Conservation (phyloP, 2,113 vertebrate genomes). For the Seriola aureovittata region DNA sequence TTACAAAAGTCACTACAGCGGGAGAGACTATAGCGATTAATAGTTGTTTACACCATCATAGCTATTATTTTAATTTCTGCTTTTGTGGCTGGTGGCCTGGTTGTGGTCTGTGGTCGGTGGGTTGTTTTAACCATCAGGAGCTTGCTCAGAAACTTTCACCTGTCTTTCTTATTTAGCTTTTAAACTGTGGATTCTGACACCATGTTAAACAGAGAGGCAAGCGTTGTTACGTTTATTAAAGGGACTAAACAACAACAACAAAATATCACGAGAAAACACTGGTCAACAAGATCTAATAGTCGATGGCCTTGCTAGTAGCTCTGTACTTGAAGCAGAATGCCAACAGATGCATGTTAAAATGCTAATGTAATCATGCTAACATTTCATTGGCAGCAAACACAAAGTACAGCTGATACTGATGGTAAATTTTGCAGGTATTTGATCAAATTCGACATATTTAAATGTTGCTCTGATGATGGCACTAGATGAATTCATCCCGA, state of each 20-base stretch:
- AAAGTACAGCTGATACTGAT: not conserved
- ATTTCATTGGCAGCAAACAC: not conserved
- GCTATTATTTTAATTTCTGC: too few species aligned
- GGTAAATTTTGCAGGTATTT: not conserved
- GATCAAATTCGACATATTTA: not conserved
- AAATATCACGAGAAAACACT: not conserved
- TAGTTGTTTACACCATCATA: not conserved
- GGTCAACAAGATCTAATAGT: not conserved
- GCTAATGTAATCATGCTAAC: not conserved
- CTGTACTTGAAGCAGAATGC: not conserved
- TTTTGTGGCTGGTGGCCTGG: not conserved
- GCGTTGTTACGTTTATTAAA: not conserved
- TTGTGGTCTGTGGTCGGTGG: too few species aligned
- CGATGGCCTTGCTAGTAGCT: not conserved
- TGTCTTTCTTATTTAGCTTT: too few species aligned
- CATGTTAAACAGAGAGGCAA: not conserved
- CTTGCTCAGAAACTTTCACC: too few species aligned
- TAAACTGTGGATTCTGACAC: too few species aligned
- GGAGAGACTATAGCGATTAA: too few species aligned
- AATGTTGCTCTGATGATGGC: not conserved
- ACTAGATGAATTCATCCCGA: not conserved
- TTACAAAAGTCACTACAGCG: not conserved
- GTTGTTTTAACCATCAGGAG: too few species aligned
- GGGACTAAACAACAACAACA: not conserved
- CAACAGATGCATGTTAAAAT: not conserved